phyloP scores from a whole-genome alignment of 2,888 invertebrate genomes.

The Thecocarcelia acutangulata region DNA sequence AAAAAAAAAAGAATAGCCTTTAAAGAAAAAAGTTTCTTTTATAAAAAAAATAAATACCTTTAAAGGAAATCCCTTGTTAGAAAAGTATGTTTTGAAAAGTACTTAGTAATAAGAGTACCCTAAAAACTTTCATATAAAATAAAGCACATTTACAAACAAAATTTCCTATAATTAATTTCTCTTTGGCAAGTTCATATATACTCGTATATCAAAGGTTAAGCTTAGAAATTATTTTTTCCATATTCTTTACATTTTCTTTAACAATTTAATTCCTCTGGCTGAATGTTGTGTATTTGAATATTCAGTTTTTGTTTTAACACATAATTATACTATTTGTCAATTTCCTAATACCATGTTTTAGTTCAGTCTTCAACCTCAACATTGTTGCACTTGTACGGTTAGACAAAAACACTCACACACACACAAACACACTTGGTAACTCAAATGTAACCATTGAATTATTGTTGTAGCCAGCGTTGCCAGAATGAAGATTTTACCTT shows the following conservation, averaged over 20 bases:
- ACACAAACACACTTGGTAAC: neutral
- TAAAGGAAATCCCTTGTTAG: too few relatives aligned
- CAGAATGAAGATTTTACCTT: too few relatives aligned
- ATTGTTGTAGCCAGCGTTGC: too few relatives aligned
- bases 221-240: constrained; percentile 9
- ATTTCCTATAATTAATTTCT: too few relatives aligned
- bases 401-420: neutral
- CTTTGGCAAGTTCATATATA: neutral
- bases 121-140: too few relatives aligned
- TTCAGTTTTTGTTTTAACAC: constrained; percentile 63
- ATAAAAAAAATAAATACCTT: too few relatives aligned
- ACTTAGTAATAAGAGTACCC: too few relatives aligned
- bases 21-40: too few relatives aligned
- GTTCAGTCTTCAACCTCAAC: constrained; percentile 36
- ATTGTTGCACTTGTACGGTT: constrained; percentile 24
- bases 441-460: constrained; percentile 1
- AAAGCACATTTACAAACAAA: too few relatives aligned
- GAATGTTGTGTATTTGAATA: constrained; percentile 52
- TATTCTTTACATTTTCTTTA: neutral
- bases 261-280: constrained; percentile 22
- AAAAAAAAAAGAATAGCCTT: too few relatives aligned
- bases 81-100: too few relatives aligned
- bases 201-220: constrained; percentile 13
- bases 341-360: constrained; percentile 55
- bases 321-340: constrained; percentile 69